Evolutionary conservation across 1,140 invertebrate species (phyloP).

Genomic region (Asobara japonica): DNA sequence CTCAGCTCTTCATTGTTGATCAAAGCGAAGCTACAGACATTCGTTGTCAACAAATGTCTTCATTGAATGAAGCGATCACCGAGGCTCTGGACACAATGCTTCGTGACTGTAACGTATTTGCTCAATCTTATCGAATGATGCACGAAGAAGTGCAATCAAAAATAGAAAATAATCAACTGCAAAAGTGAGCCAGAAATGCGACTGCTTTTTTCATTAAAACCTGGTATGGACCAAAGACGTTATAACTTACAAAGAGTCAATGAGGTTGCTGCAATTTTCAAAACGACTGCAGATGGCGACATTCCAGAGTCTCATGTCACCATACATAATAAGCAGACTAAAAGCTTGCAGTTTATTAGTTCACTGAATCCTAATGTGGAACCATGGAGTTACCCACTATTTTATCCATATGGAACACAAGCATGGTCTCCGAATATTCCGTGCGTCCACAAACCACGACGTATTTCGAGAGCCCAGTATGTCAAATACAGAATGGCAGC

Average conservation of each 20-base stretch:
- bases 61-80: not conserved
- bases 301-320: not conserved
- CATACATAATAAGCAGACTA: not conserved
- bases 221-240: too few species aligned
- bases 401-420: not conserved
- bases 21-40: not conserved
- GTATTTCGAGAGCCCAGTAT: not conserved
- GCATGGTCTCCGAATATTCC: not conserved
- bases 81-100: not conserved
- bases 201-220: not conserved
- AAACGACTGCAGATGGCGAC: not conserved
- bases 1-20: constrained; percentile 26
- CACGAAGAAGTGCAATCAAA: not conserved
- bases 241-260: too few species aligned
- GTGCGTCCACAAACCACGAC: not conserved
- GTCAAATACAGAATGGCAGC: not conserved
- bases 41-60: not conserved
- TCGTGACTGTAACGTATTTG: constrained; percentile 1
- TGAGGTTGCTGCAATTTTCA: constrained; percentile 23
- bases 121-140: too few species aligned
- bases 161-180: not conserved
- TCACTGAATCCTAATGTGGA: not conserved
- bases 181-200: not conserved
- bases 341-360: not conserved
- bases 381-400: constrained; percentile 2